Conservation (phyloP, 2,113 vertebrate species). For the Spea multiplicata region DNA sequence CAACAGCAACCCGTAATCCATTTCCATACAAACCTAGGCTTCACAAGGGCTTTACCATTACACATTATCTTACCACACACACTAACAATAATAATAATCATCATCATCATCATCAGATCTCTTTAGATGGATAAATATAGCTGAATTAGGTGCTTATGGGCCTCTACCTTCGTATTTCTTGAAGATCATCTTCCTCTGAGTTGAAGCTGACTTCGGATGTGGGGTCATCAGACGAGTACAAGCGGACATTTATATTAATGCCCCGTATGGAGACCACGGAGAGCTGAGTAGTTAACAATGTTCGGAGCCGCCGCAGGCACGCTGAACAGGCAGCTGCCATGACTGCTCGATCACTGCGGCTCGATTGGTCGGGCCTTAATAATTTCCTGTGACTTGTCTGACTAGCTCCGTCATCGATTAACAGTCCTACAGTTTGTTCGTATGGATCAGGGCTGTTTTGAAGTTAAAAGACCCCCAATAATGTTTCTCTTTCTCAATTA, state of each 20-base stretch:
- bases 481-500: too few species aligned
- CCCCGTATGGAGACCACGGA: background rate
- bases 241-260: background rate
- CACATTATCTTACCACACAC: too few species aligned
- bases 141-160: too few species aligned
- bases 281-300: background rate
- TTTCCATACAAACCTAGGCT: too few species aligned
- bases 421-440: background rate
- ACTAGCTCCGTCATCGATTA: background rate
- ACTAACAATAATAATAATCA: too few species aligned
- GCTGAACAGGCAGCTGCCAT: background rate
- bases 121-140: too few species aligned
- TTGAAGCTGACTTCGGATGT: background rate
- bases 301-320: background rate
- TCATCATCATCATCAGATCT: too few species aligned
- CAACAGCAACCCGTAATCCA: too few species aligned
- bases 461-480: too few species aligned
- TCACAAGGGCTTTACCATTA: too few species aligned
- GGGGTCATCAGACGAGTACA: background rate
- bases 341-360: background rate
- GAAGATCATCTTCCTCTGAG: background rate
- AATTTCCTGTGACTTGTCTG: background rate
- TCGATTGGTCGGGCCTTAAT: conserved; percentile 2
- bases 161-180: background rate
- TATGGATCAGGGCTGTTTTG: too few species aligned